Evolutionary conservation across 92 coral and sea anemone genomes (phyloP).

Genomic region (Montipora capitata): DNA sequence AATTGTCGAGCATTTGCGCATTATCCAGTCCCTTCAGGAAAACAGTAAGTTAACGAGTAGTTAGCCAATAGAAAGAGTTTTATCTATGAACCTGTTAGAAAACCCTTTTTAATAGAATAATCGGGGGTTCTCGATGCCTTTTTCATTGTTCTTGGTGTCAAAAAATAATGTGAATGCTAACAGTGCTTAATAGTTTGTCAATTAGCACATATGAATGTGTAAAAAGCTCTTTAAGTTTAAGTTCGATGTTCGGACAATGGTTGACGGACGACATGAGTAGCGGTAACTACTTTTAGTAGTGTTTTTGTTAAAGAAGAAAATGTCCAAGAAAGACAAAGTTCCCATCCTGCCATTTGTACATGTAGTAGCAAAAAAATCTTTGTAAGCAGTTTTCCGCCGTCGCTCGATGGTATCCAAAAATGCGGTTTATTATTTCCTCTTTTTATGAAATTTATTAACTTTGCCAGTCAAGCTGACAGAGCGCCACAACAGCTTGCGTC

Average conservation of each 20-base stretch:
- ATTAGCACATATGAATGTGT: neutral
- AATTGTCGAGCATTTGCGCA: conserved; percentile 18
- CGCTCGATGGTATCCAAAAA: too few species aligned
- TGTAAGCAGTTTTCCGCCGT: too few species aligned
- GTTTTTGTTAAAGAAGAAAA: neutral
- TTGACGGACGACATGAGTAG: neutral
- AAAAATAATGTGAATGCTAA: neutral
- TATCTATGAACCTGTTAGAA: neutral
- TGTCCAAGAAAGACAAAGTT: conserved; percentile 40
- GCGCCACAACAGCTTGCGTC: too few species aligned
- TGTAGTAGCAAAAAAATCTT: too few species aligned
- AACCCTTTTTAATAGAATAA: neutral
- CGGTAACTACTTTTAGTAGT: neutral
- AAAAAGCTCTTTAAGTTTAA: neutral
- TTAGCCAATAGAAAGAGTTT: neutral
- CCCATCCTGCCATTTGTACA: neutral
- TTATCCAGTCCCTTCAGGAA: neutral
- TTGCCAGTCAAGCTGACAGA: too few species aligned
- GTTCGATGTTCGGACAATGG: neutral
- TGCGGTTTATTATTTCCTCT: too few species aligned
- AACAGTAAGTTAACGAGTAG: neutral
- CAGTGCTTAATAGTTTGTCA: neutral
- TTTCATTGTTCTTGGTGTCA: neutral
- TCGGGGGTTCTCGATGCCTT: neutral
- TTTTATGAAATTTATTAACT: too few species aligned